Evolutionary conservation across 2,797 vertebrate genomes (phyloP).

Genomic region (Chaetodon trifasciatus): DNA sequence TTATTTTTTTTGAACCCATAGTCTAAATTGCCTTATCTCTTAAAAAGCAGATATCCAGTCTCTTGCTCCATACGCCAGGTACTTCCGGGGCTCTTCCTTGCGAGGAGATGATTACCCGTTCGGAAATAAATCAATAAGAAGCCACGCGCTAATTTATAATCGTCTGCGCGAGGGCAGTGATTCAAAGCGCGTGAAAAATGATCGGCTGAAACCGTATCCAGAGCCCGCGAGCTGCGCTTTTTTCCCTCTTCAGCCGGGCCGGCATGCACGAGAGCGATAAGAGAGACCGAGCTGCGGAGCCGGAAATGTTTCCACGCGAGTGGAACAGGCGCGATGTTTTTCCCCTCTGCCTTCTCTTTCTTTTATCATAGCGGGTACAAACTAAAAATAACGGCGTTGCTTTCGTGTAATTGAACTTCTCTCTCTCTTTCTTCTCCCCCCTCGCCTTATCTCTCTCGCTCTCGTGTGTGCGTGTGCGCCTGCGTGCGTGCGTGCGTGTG

Average conservation of each 20-base stretch:
- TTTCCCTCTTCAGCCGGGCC: slow-evolving; percentile 22
- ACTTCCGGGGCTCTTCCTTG: slow-evolving; percentile 65
- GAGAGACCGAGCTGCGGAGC: slow-evolving; percentile 43
- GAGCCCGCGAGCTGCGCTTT: slow-evolving; percentile 59
- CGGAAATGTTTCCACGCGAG: slow-evolving; percentile 64
- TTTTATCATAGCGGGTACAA: slow-evolving; percentile 51
- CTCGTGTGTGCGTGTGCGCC: slow-evolving; percentile 8
- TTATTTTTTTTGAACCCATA: slow-evolving; percentile 15
- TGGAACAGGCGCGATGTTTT: slow-evolving; percentile 1
- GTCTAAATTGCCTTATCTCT: slow-evolving; percentile 20
- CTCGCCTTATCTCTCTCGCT: slow-evolving; percentile 28
- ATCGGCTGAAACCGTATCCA: slow-evolving; percentile 71
- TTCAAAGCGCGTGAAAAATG: slow-evolving; percentile 78
- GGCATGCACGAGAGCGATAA: slow-evolving; percentile 71
- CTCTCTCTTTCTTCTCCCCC: slow-evolving; percentile 7
- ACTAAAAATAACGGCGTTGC: slow-evolving; percentile 65
- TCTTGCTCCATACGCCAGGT: slow-evolving; percentile 44
- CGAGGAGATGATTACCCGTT: slow-evolving; percentile 72
- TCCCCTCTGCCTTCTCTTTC: not conserved
- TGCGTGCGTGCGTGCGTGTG: slow-evolving; percentile 23
- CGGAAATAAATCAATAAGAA: slow-evolving; percentile 82
- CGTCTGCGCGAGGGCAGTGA: slow-evolving; percentile 66
- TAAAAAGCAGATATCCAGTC: slow-evolving; percentile 27
- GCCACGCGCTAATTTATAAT: slow-evolving; percentile 78
- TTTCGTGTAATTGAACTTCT: slow-evolving; percentile 69